Conservation (phyloP, 2,888 invertebrate genomes). For the Halictus quadricinctus region DNA sequence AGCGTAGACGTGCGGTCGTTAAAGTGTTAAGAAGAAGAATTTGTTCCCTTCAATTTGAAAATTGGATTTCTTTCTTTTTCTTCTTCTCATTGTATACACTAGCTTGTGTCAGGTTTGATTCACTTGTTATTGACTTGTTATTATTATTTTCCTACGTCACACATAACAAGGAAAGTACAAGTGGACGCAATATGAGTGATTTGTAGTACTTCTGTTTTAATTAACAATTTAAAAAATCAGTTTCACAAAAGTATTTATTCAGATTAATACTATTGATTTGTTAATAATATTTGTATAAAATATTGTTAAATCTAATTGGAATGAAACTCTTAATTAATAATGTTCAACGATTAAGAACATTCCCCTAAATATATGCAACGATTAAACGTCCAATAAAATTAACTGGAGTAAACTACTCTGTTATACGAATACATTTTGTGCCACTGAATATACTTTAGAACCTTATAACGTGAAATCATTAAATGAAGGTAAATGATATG, state of each 20-base stretch:
- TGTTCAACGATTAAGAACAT: too few species aligned
- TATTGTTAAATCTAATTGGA: background rate
- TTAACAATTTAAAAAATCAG: background rate
- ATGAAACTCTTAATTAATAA: too few species aligned
- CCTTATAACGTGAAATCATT: background rate
- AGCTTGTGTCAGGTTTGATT: background rate
- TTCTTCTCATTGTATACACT: background rate
- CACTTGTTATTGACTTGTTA: background rate
- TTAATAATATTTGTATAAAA: background rate
- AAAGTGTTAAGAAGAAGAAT: too few species aligned
- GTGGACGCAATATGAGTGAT: background rate
- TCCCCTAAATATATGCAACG: background rate
- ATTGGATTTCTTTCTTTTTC: too few species aligned
- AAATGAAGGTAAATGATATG: background rate
- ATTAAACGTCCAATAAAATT: background rate
- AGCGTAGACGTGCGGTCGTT: too few species aligned
- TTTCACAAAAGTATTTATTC: background rate
- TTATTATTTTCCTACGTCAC: background rate
- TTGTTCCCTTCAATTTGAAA: too few species aligned
- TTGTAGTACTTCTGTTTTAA: background rate
- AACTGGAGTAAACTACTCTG: background rate
- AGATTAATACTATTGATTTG: background rate
- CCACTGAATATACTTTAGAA: background rate
- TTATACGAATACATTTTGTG: background rate
- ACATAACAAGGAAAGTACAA: background rate